Evolutionary conservation across 1,140 invertebrate species (phyloP).

Genomic region (Drosophila parabipectinata): DNA sequence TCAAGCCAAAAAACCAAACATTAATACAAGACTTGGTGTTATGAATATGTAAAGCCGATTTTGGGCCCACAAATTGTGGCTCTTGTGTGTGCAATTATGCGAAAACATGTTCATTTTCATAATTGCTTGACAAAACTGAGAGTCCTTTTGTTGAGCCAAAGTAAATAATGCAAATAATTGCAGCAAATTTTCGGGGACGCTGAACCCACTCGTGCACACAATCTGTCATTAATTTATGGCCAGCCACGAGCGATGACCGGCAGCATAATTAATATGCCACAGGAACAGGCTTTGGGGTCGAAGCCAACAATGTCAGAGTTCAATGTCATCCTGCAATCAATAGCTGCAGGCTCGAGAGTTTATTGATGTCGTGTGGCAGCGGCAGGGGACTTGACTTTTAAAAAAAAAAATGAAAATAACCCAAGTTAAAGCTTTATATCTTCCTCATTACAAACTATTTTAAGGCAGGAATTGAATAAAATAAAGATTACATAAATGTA

Average conservation of each 20-base stretch:
- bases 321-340: slow-evolving; percentile 47
- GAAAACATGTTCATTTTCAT: slow-evolving; percentile 51
- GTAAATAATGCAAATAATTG: slow-evolving; percentile 65
- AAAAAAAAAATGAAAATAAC: background rate
- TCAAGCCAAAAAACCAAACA: slow-evolving; percentile 1
- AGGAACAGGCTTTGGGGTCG: slow-evolving; percentile 8
- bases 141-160: slow-evolving; percentile 8
- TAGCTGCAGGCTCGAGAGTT: slow-evolving; percentile 17
- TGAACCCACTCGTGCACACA: slow-evolving; percentile 35
- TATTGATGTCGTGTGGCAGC: slow-evolving; percentile 25
- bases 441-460: background rate
- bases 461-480: background rate
- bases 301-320: slow-evolving; percentile 43
- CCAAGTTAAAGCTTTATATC: too few species aligned
- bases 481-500: slow-evolving; percentile 20
- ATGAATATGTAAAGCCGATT: slow-evolving; percentile 53
- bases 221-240: slow-evolving; percentile 68
- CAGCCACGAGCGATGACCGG: slow-evolving; percentile 54
- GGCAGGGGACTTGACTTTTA: background rate
- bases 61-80: slow-evolving; percentile 8
- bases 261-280: slow-evolving; percentile 61
- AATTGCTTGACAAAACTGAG: slow-evolving; percentile 19
- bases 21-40: slow-evolving; percentile 4
- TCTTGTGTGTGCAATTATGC: slow-evolving; percentile 24
- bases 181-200: slow-evolving; percentile 50